Evolutionary conservation across 2,113 vertebrate species (phyloP), one percentile per base, ranked within the genome.

Genomic region (Podarcis cretensis): DNA sequence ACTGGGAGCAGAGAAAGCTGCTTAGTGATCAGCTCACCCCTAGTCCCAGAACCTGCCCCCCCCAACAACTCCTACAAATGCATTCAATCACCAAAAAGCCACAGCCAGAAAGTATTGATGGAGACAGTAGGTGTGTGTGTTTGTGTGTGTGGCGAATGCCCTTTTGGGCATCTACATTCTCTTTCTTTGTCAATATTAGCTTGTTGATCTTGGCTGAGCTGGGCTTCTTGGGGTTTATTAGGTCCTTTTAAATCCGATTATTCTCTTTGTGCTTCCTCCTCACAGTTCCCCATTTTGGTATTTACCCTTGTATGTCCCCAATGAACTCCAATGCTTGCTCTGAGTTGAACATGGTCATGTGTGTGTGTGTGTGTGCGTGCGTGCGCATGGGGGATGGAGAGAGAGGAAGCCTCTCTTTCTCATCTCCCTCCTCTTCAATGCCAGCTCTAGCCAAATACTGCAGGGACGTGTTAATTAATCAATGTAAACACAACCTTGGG

Each of bases 131-230:
- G 32, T 71, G 21, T 27, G 86, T 20, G 27, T 32, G 25, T 68
- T 65, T 18, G 21, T 57, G 43, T 18, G 21, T 57, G 43, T 54
- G 71, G 66, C 1, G 9, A 77, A 63, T 83, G 25, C 23, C 81
- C 81, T 54, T 83, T 69, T 35, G 74, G 40, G 73, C 74, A 76
- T 68, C 87, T 37, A 27, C 74, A 76, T 77, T 76, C 73, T 84
- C 76, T 83, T 87, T 90, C 89, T 94, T 89, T 90, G 92, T 94
- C 90, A 94, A 95, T 93, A 95, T 92, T 94, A 90, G 93, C 89
- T 88, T 89, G 89, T 90, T 90, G 77, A 89, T 92, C 91, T 83
- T 89, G 92, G 85, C 89, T 90, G 84, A 86, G 37, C 78, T 89
- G 91, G 84, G 86, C 89, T 83, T 48, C 85, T 81, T 83, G 89